Conservation (phyloP, 2,113 vertebrate species). For the Lethenteron camtschaticum region DNA sequence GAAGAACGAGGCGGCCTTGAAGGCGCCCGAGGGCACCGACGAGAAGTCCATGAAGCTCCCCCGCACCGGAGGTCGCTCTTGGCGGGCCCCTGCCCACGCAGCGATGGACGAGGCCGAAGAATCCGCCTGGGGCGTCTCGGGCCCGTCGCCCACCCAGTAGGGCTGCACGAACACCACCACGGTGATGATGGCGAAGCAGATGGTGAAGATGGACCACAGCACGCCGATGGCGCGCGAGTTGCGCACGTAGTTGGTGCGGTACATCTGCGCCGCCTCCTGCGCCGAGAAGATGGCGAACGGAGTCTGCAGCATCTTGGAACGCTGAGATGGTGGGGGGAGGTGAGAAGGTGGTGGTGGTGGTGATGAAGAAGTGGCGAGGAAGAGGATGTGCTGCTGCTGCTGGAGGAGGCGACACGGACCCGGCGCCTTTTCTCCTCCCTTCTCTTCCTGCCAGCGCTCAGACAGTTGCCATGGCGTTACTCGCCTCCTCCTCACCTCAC, state of each 20-base stretch:
- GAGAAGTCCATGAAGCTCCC: constrained; percentile 83
- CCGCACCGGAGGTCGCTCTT: constrained; percentile 58
- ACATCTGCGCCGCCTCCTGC: constrained; percentile 73
- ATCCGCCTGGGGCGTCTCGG: constrained; percentile 83
- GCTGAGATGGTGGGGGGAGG: too few relatives aligned
- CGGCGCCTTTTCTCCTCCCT: too few relatives aligned
- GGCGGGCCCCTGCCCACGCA: constrained; percentile 79
- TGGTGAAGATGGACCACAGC: constrained; percentile 79
- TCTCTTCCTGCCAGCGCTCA: too few relatives aligned
- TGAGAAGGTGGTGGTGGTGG: too few relatives aligned
- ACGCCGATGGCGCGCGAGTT: constrained; percentile 71
- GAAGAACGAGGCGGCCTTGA: constrained; percentile 89
- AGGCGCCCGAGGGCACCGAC: constrained; percentile 59
- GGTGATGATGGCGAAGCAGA: constrained; percentile 72
- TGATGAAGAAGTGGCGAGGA: too few relatives aligned
- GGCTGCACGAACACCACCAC: constrained; percentile 92
- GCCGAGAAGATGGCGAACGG: constrained; percentile 43
- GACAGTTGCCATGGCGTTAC: too few relatives aligned
- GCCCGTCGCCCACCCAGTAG: constrained; percentile 94
- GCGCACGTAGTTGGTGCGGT: constrained; percentile 86
- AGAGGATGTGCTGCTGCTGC: too few relatives aligned
- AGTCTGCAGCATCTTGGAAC: not conserved
- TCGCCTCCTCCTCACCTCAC: too few relatives aligned
- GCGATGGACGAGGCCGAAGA: constrained; percentile 91
- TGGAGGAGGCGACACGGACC: too few relatives aligned